Conservation (phyloP, 2,797 vertebrate genomes). For the Hipposideros larvatus region DNA sequence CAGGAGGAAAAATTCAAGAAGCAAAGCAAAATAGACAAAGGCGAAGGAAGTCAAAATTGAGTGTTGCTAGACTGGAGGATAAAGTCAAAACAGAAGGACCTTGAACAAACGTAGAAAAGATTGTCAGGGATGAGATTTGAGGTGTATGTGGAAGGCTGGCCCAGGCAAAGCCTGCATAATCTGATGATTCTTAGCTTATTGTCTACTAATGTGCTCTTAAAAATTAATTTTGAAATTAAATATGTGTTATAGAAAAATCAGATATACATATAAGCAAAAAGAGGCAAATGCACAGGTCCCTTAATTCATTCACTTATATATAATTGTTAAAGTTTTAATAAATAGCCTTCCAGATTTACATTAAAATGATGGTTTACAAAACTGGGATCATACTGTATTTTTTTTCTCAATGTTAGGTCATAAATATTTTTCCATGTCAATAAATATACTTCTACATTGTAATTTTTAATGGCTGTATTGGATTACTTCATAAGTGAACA, state of each 20-base stretch:
- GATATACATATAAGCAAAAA: not conserved
- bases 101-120: not conserved
- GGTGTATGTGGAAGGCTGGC: not conserved
- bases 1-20: not conserved
- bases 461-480: not conserved
- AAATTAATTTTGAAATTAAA: slow-evolving; percentile 27
- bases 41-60: not conserved
- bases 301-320: not conserved
- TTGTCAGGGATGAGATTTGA: not conserved
- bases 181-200: not conserved
- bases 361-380: slow-evolving; percentile 17
- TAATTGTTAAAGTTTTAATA: slow-evolving; percentile 23
- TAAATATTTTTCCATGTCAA: not conserved
- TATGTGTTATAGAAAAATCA: not conserved
- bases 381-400: not conserved
- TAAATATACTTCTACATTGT: not conserved
- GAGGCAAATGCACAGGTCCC: not conserved
- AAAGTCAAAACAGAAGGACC: not conserved
- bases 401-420: not conserved
- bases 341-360: not conserved
- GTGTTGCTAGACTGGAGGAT: not conserved
- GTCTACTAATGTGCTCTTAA: not conserved
- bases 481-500: slow-evolving; percentile 10
- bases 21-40: not conserved
- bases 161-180: not conserved